Evolutionary conservation across 2,113 vertebrate species (phyloP).

Genomic region (Mirza zaza): DNA sequence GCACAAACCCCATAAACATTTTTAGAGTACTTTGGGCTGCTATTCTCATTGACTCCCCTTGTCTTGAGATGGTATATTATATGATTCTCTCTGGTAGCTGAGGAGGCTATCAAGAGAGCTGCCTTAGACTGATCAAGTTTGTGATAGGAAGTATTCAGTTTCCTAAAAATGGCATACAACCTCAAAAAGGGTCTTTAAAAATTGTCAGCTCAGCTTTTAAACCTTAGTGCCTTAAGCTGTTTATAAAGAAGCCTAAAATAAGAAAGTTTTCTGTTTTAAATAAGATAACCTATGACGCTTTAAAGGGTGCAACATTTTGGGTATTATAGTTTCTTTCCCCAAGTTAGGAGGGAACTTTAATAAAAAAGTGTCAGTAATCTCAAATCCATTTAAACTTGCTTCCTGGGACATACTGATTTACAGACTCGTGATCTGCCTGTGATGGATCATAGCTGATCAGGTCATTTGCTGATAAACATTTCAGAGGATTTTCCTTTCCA

Average conservation of each 20-base stretch:
- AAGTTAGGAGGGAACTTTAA: slow-evolving; percentile 81
- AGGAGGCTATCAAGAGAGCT: neutral
- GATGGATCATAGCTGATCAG: slow-evolving; percentile 83
- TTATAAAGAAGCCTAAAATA: slow-evolving; percentile 73
- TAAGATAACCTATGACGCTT: slow-evolving; percentile 80
- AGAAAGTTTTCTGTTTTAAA: slow-evolving; percentile 79
- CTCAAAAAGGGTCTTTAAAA: slow-evolving; percentile 56
- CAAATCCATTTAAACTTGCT: slow-evolving; percentile 83
- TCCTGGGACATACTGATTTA: slow-evolving; percentile 76
- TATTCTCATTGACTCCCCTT: neutral
- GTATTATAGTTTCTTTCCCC: slow-evolving; percentile 75
- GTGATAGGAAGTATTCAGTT: neutral
- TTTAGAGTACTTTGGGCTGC: neutral
- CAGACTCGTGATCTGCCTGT: slow-evolving; percentile 75
- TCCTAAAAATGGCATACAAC: slow-evolving; percentile 41
- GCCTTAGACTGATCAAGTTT: neutral
- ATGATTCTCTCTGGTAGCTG: neutral
- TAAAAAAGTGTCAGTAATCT: slow-evolving; percentile 84
- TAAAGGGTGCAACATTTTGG: slow-evolving; percentile 76
- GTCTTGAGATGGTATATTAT: neutral
- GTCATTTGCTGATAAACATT: slow-evolving; percentile 86
- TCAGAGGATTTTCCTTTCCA: slow-evolving; percentile 83
- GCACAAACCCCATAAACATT: neutral
- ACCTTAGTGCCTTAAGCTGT: slow-evolving; percentile 70
- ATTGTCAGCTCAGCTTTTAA: slow-evolving; percentile 69